These are phyloP conservation scores for Zaprionus tsacasi DNA, from an alignment of 1,140 invertebrate species.

Conservation along the genomic window DNA sequence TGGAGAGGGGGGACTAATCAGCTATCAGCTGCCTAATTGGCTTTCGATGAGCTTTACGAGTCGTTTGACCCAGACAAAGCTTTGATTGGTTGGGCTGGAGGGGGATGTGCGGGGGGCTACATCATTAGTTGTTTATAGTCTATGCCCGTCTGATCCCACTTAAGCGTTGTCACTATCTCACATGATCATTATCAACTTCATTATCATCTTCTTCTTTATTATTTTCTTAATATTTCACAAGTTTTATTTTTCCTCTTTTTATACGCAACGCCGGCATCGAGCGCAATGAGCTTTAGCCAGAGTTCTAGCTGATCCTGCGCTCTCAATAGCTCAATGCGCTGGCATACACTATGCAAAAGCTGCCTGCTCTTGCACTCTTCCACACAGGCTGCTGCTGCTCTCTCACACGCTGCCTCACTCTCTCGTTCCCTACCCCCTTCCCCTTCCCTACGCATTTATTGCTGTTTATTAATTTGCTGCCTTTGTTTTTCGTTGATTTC, in stretches of 20 bases:
- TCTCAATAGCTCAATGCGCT: neutral
- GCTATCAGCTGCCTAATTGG: constrained; percentile 10
- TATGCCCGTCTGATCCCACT: neutral
- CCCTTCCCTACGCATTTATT: neutral
- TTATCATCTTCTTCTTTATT: too few species aligned
- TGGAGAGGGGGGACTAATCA: constrained; percentile 7
- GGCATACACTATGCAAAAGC: neutral
- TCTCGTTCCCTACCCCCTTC: neutral
- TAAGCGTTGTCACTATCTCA: neutral
- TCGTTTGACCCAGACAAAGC: neutral
- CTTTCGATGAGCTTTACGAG: constrained; percentile 5
- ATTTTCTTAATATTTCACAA: too few species aligned
- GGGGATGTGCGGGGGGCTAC: too few species aligned
- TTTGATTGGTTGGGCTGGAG: neutral
- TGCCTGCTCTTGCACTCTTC: neutral
- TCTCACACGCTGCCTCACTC: neutral
- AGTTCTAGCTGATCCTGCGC: neutral
- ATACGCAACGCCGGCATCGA: neutral
- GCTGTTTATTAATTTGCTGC: constrained; percentile 5
- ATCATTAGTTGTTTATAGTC: neutral
- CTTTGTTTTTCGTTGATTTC: neutral
- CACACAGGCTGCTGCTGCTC: too few species aligned
- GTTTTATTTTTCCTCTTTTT: too few species aligned
- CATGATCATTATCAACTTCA: neutral
- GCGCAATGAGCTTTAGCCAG: neutral